Evolutionary conservation across 1,140 invertebrate genomes (phyloP), one percentile per base, ranked within the genome.

Genomic region (Leucophenga varia): DNA sequence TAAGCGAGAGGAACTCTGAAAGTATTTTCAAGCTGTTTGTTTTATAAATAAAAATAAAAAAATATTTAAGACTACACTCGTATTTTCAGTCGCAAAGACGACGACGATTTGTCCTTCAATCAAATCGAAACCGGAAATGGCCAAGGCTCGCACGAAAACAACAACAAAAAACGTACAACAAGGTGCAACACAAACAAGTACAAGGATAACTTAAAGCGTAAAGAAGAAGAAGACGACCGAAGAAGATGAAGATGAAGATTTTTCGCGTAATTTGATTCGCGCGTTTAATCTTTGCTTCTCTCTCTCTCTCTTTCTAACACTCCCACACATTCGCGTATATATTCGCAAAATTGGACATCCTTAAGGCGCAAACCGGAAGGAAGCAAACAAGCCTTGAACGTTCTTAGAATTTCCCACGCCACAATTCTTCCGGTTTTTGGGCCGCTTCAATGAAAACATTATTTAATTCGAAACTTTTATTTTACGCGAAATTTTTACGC

Each of bases 51-150:
- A n/a, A n/a, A n/a, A n/a, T n/a, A n/a, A n/a, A n/a, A n/a, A n/a
- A n/a, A n/a, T n/a, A n/a, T n/a, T n/a, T n/a, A n/a, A n/a, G n/a
- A n/a, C n/a, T n/a, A n/a, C n/a, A n/a, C n/a, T n/a, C n/a, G n/a
- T n/a, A n/a, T n/a, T n/a, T n/a, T n/a, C n/a, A n/a, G n/a, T n/a
- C n/a, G n/a, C n/a, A n/a, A n/a, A n/a, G n/a, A n/a, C n/a, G n/a
- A n/a, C n/a, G n/a, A n/a, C n/a, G n/a, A n/a, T 61, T 57, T 60
- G 61, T 64, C 61, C 61, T 64, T 64, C 61, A 61, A 61, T 54
- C 57, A 56, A 41, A 10, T 35, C 22, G 38, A 57, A 64, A 64
- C 61, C 61, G 61, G 61, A 64, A 64, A 61, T 64, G 61, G 61
- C 55, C 61, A 64, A 65, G 61, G 61, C 61, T 67, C 61, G n/a